phyloP scores from a whole-genome alignment of 1,140 invertebrate genomes.

The Ceratitis capitata region DNA sequence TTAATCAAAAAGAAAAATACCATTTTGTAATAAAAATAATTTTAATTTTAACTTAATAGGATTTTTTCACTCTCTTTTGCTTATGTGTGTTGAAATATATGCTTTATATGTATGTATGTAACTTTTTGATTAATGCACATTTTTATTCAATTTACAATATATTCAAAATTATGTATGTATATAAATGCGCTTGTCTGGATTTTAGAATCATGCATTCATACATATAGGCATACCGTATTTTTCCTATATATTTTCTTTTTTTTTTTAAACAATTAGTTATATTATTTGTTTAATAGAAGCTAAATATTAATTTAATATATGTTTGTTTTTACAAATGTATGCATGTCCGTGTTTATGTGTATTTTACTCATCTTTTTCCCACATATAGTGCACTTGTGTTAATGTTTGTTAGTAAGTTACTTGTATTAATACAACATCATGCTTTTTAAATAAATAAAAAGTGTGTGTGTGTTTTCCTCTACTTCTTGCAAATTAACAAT shows the following conservation, averaged over 20 bases:
- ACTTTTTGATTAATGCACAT: background rate
- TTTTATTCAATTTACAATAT: background rate
- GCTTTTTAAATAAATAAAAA: conserved; percentile 16
- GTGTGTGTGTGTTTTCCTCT: no score
- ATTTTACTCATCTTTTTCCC: background rate
- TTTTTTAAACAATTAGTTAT: no score
- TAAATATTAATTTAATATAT: background rate
- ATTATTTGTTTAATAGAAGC: no score
- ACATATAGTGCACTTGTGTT: background rate
- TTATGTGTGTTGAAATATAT: background rate
- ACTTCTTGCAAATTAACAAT: no score
- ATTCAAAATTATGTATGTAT: background rate
- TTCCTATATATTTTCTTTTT: no score
- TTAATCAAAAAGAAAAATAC: background rate
- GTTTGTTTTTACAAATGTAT: conserved; percentile 10
- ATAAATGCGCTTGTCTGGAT: background rate
- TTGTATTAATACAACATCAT: background rate
- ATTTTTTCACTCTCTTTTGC: background rate
- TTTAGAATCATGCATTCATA: background rate
- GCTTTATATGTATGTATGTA: background rate
- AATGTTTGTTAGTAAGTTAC: background rate
- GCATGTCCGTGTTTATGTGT: background rate
- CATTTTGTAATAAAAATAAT: background rate
- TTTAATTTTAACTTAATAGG: background rate
- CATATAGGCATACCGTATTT: no score